These are phyloP conservation scores for Gallinago media DNA, from an alignment of 2,113 vertebrate species.

Conservation along the genomic window DNA sequence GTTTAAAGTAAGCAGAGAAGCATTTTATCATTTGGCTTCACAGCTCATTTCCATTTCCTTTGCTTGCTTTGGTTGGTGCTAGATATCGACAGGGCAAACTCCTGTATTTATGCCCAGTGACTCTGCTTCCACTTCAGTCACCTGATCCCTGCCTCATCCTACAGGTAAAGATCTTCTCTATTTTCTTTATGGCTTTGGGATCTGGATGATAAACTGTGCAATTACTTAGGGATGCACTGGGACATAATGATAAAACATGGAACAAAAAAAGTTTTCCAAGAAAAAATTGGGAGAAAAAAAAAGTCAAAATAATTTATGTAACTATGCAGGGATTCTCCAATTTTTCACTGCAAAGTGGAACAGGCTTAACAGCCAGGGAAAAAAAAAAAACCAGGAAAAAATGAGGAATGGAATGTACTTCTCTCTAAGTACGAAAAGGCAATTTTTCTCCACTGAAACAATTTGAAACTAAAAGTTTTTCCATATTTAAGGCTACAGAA, in stretches of 20 bases:
- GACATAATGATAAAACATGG: fast-evolving
- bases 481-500: background rate
- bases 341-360: background rate
- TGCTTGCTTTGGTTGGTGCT: background rate
- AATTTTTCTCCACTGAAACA: background rate
- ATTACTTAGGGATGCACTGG: background rate
- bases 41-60: background rate
- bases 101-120: background rate
- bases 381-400: background rate
- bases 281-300: background rate
- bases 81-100: background rate
- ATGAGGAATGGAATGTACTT: fast-evolving
- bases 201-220: background rate
- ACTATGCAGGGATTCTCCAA: background rate
- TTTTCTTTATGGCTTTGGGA: background rate
- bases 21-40: background rate
- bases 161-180: background rate
- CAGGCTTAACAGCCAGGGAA: background rate
- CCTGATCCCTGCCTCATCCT: background rate
- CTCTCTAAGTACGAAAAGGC: background rate
- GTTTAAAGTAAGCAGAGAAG: background rate
- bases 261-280: background rate
- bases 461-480: background rate
- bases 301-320: background rate
- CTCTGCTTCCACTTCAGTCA: background rate